These are phyloP conservation scores for Aplochiton taeniatus DNA, from an alignment of 2,797 vertebrate genomes.

Conservation along the genomic window DNA sequence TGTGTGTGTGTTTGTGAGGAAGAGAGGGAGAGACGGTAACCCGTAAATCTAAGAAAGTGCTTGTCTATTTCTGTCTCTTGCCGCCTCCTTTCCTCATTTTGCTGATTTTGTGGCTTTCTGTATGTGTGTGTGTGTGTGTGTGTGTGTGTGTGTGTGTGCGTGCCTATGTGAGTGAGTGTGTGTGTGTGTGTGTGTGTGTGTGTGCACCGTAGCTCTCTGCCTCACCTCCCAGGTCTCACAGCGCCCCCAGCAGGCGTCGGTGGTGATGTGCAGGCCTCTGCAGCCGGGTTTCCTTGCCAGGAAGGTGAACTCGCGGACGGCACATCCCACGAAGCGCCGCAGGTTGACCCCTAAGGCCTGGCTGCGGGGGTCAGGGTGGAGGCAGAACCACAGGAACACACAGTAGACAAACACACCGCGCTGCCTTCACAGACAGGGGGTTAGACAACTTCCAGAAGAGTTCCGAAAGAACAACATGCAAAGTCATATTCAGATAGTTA, in stretches of 20 bases:
- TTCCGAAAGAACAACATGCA: too few relatives aligned
- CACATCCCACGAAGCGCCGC: constrained; percentile 85
- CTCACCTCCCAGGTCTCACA: constrained; percentile 97
- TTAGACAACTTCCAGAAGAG: too few relatives aligned
- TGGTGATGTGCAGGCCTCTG: constrained; percentile 82
- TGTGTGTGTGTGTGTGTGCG: constrained; percentile 2
- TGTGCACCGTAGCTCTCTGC: neutral
- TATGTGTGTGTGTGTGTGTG: too few relatives aligned
- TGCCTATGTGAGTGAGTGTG: constrained; percentile 1
- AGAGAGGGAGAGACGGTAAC: neutral
- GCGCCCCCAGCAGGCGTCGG: constrained; percentile 95
- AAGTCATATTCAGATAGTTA: too few relatives aligned
- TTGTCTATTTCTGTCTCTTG: neutral
- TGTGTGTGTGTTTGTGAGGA: neutral
- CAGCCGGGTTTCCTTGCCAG: constrained; percentile 89
- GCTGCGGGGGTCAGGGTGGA: constrained; percentile 39
- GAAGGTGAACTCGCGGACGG: constrained; percentile 91
- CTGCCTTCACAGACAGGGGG: constrained; percentile 21
- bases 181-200: constrained; percentile 6
- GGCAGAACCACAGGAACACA: constrained; percentile 38
- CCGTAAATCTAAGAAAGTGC: too few relatives aligned
- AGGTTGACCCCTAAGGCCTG: constrained; percentile 70
- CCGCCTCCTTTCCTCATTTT: neutral
- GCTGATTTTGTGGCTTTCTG: too few relatives aligned
- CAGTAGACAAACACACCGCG: constrained; percentile 36